A percentile compares a stretch with the other conserved stretches of the same genome.
These are phyloP conservation scores for Cinclus cinclus DNA, from an alignment of 2,113 vertebrate species.

Conservation along the genomic window DNA sequence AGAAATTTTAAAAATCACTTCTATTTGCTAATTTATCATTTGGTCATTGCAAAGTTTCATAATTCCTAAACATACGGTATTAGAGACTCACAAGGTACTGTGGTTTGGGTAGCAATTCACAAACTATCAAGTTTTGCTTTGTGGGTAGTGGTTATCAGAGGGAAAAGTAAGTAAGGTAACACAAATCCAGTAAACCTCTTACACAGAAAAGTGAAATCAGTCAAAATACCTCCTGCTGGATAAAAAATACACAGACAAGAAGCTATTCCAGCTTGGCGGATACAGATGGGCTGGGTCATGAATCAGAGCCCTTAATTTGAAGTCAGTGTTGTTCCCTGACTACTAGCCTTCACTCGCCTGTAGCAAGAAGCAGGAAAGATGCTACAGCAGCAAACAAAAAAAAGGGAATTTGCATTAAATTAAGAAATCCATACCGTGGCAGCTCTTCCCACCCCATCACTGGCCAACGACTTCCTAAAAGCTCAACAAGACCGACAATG, in stretches of 20 bases:
- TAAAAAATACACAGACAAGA: neutral
- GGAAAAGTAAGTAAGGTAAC: neutral
- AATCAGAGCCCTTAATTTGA: neutral
- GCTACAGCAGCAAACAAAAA: neutral
- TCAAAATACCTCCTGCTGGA: neutral
- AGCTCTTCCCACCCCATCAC: neutral
- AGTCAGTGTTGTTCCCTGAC: neutral
- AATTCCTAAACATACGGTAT: neutral
- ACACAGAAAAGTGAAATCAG: neutral
- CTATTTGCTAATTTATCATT: neutral
- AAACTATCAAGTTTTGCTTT: neutral
- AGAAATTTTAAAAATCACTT: neutral
- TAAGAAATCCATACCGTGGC: neutral
- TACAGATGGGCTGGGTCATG: neutral
- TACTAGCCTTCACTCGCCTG: accelerated
- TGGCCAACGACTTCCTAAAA: neutral
- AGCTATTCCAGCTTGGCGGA: neutral
- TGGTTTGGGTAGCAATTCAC: neutral
- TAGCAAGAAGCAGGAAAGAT: neutral
- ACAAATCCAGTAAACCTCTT: neutral
- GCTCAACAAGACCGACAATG: neutral
- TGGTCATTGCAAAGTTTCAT: neutral
- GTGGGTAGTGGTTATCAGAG: neutral
- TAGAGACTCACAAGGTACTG: neutral
- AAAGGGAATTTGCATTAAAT: neutral